Evolutionary conservation across 2,113 vertebrate genomes (phyloP), one percentile per base, ranked within the genome.

Genomic region (Orcinus orca): DNA sequence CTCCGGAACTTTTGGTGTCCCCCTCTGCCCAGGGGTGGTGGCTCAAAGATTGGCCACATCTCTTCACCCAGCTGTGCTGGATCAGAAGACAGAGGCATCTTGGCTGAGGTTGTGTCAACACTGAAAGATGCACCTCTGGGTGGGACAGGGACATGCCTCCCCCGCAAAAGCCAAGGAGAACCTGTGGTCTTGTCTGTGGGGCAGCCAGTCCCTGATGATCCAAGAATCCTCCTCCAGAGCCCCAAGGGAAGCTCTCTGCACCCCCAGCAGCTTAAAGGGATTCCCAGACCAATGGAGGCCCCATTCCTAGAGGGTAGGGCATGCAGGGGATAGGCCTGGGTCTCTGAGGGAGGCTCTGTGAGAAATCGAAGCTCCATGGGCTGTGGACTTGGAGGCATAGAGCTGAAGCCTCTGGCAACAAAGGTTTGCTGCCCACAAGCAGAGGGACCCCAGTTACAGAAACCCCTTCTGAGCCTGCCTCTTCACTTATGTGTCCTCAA

Each of bases 221-320:
- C 29, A 6, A 81, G 62, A 82, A 41, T n/a, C 31, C 65, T 47
- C 25, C n/a, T 83, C 74, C 36, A 50, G 26, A 90, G 68, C 77
- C n/a, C 76, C 7, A 2, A 13, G 65, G 47, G 26, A 31, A 26
- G 29, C 36, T 33, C 29, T 73, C 62, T 88, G 53, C 8, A 55
- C 50, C 31, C 38, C 33, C 47, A 8, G 44, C 12, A 41, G 29
- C 26, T 50, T 50, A 31, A 21, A 71, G 83, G 50, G 44, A 7
- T 15, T 47, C 3, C 1, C 1, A 0, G 67, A 38, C 25, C 55
- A 70, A 50, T 3, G 12, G 47, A 8, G 18, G 17, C 4, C 3
- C 31, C 41, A 26, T 23, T 38, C 73, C 68, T 8, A 58, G 47
- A n/a, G 33, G 26, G 10, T 1, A 2, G 6, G 33, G 20, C 25